Evolutionary conservation across 2,797 vertebrate species (phyloP).

Genomic region (Enteromius paludinosus): DNA sequence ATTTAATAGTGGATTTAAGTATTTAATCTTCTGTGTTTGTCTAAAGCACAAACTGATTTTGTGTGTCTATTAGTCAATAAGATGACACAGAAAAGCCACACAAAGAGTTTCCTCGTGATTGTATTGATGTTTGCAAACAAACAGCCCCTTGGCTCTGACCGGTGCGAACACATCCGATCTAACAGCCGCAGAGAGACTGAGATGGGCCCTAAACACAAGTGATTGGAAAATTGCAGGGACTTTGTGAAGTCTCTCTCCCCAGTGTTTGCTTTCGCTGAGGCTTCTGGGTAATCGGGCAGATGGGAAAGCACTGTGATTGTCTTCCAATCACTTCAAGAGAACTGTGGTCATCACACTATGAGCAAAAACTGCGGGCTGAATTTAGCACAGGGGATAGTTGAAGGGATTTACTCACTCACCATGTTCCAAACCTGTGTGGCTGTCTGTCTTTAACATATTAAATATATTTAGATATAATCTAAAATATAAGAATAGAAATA

Average conservation of each 20-base stretch:
- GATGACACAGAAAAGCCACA: neutral
- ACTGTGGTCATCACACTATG: slow-evolving; percentile 49
- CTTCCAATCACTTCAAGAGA: slow-evolving; percentile 58
- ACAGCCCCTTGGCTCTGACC: slow-evolving; percentile 57
- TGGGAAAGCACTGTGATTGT: slow-evolving; percentile 53
- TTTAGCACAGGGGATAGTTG: neutral
- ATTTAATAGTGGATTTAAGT: neutral
- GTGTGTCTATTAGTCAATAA: neutral
- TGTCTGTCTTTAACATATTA: neutral
- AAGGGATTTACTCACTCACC: neutral
- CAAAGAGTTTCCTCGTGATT: neutral
- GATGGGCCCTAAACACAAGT: slow-evolving; percentile 73
- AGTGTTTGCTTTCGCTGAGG: slow-evolving; percentile 60
- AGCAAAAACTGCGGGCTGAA: slow-evolving; percentile 12
- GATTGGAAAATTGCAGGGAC: slow-evolving; percentile 82
- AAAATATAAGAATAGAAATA: too few species aligned
- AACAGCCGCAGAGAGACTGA: slow-evolving; percentile 74
- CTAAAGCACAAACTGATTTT: neutral
- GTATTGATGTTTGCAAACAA: slow-evolving; percentile 69
- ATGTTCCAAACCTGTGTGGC: neutral
- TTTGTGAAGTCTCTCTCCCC: slow-evolving; percentile 63
- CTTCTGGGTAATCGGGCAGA: slow-evolving; percentile 45
- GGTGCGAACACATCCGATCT: slow-evolving; percentile 74
- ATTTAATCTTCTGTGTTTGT: neutral
- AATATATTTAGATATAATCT: too few species aligned